These are phyloP conservation scores for Allygus modestus DNA, from an alignment of 2,888 invertebrate species.

Conservation along the genomic window DNA sequence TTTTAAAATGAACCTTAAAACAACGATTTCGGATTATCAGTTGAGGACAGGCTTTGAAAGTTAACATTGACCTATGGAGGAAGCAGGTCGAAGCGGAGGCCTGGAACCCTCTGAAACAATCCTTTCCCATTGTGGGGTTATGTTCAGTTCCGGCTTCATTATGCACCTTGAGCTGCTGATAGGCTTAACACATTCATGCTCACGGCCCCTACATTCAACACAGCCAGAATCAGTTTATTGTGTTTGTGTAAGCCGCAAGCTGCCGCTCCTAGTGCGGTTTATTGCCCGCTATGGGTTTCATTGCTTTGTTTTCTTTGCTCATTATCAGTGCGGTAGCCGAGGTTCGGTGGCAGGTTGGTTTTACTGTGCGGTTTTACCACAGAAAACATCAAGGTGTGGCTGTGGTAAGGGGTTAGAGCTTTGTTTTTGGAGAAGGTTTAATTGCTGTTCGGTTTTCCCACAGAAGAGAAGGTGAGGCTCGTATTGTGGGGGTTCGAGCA, in stretches of 20 bases:
- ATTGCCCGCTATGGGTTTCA: slow-evolving; percentile 5
- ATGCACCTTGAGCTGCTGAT: not conserved
- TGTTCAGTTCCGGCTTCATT: not conserved
- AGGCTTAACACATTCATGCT: not conserved
- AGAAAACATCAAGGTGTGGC: not conserved
- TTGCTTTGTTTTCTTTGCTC: not conserved
- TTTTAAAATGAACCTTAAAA: too few relatives aligned
- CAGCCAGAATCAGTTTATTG: not conserved
- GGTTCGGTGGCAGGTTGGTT: not conserved
- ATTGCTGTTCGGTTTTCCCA: too few relatives aligned
- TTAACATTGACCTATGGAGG: too few relatives aligned
- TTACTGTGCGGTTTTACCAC: not conserved
- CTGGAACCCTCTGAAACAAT: too few relatives aligned
- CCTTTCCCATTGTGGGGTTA: too few relatives aligned
- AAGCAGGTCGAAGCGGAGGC: too few relatives aligned
- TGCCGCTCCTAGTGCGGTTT: not conserved
- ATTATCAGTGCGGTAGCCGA: slow-evolving; percentile 1
- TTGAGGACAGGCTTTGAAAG: too few relatives aligned
- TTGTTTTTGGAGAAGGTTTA: too few relatives aligned
- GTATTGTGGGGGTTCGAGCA: too few relatives aligned
- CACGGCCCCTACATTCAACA: not conserved
- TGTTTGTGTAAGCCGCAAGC: not conserved
- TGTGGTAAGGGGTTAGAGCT: not conserved
- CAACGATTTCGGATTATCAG: too few relatives aligned
- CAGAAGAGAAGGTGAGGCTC: too few relatives aligned